phyloP scores from a whole-genome alignment of 2,888 invertebrate genomes.

The Zele albiditarsus region DNA sequence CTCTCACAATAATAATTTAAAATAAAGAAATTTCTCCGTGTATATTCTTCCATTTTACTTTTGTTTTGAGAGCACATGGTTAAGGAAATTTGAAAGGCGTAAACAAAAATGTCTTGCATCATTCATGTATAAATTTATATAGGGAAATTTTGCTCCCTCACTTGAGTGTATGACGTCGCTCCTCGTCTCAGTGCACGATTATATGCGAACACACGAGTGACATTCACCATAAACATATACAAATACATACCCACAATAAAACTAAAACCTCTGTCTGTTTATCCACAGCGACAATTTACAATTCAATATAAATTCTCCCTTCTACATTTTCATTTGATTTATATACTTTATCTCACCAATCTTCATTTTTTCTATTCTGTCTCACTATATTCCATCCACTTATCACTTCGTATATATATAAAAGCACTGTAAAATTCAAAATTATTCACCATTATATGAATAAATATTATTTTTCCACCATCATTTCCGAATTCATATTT shows the following conservation, averaged over 20 bases:
- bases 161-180: constrained; percentile 26
- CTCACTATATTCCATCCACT: neutral
- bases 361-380: constrained; percentile 23
- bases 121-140: constrained; percentile 53
- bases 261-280: constrained; percentile 6
- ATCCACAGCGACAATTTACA: neutral
- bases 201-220: constrained; percentile 22
- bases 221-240: neutral
- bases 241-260: neutral
- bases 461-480: neutral
- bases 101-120: constrained; percentile 67
- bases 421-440: neutral
- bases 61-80: constrained; percentile 27
- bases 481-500: neutral
- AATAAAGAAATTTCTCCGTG: too few species aligned
- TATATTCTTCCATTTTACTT: too few species aligned
- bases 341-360: constrained; percentile 16
- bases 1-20: too few species aligned
- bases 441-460: neutral
- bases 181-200: constrained; percentile 16
- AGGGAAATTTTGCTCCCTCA: constrained; percentile 61
- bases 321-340: neutral
- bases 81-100: constrained; percentile 58
- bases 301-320: neutral
- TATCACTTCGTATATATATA: neutral